Evolutionary conservation across 2,113 vertebrate genomes (phyloP).

Genomic region (Pygoscelis adeliae): DNA sequence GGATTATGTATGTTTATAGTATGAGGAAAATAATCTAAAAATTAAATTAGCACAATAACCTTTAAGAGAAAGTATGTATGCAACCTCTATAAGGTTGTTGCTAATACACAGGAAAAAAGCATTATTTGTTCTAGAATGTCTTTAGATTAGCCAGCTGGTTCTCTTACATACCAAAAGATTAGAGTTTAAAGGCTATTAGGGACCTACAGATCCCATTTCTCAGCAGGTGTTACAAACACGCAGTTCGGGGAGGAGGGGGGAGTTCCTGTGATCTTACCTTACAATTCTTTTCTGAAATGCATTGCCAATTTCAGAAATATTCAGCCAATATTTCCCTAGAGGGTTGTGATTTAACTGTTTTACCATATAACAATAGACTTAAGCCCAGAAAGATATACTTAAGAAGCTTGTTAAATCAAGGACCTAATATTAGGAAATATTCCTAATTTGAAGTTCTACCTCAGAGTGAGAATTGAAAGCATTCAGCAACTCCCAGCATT

Average conservation of each 20-base stretch:
- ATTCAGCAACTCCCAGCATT: neutral
- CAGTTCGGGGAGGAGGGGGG: rapidly evolving
- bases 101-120: neutral
- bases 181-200: neutral
- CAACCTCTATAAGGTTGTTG: neutral
- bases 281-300: neutral
- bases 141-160: neutral
- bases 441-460: neutral
- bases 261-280: neutral
- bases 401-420: neutral
- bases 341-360: neutral
- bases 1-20: neutral
- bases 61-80: neutral
- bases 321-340: neutral
- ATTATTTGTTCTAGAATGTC: neutral
- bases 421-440: neutral
- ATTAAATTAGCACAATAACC: neutral
- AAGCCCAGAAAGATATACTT: neutral
- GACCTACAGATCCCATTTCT: neutral
- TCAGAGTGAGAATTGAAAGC: neutral
- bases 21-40: neutral
- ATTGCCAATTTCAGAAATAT: neutral
- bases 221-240: neutral
- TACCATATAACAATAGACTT: neutral
- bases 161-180: neutral